A percentile compares a stretch with the other conserved stretches of the same genome.
phyloP scores from a whole-genome alignment of 2,797 vertebrate genomes.

The Gastrophryne carolinensis region DNA sequence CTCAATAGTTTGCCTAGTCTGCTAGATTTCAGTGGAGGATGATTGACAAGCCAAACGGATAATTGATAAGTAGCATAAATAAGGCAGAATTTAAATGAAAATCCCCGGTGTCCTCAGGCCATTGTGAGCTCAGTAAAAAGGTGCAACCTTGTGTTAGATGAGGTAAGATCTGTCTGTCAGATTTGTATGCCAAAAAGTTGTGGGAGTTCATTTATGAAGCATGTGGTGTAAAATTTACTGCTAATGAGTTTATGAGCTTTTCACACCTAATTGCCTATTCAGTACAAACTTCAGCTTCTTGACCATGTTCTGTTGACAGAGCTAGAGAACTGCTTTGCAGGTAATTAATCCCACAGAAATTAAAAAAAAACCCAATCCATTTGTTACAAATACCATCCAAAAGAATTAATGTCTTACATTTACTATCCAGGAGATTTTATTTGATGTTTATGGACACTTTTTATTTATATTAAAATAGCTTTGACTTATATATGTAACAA shows the following conservation, averaged over 20 bases:
- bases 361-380: background rate
- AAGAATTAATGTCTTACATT: too few relatives aligned
- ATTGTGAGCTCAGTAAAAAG: background rate
- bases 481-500: too few relatives aligned
- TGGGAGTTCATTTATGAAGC: conserved; percentile 36
- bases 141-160: background rate
- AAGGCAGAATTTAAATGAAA: too few relatives aligned
- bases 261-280: conserved; percentile 30
- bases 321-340: background rate
- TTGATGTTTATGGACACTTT: too few relatives aligned
- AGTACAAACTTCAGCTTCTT: conserved; percentile 12
- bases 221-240: conserved; percentile 30
- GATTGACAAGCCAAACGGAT: too few relatives aligned
- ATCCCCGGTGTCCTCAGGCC: background rate
- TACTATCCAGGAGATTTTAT: too few relatives aligned
- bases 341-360: background rate
- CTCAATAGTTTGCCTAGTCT: too few relatives aligned
- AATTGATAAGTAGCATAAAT: too few relatives aligned
- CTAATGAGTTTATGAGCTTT: conserved; percentile 36
- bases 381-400: too few relatives aligned
- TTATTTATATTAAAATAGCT: too few relatives aligned
- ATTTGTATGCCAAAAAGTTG: conserved; percentile 36
- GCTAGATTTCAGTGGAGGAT: too few relatives aligned
- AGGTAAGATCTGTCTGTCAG: conserved; percentile 7
- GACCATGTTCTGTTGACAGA: background rate